Percentiles rank a stretch among this genome's conserved stretches.
phyloP scores from a whole-genome alignment of 2,888 invertebrate genomes.

The Pseudococcus viburni region DNA sequence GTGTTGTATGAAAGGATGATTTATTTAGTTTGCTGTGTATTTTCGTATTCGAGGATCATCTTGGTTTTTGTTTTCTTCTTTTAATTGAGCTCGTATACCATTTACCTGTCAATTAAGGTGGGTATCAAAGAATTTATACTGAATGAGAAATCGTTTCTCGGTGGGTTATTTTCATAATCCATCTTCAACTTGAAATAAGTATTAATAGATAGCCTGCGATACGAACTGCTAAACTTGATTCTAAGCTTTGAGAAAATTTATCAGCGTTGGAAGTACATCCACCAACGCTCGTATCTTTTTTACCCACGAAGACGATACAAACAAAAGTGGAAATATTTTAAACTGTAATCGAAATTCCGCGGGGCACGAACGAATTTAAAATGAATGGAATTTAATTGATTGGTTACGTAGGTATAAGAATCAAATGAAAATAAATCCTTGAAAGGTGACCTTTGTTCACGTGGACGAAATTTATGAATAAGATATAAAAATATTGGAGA shows the following conservation, averaged over 20 bases:
- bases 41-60: not conserved
- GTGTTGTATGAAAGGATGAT: not conserved
- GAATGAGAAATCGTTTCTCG: not conserved
- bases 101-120: not conserved
- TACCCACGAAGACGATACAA: not conserved
- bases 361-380: not conserved
- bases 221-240: not conserved
- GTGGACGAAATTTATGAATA: not conserved
- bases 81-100: too few species aligned
- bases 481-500: too few species aligned
- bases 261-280: constrained; percentile 1
- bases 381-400: constrained; percentile 45
- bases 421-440: not conserved
- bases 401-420: constrained; percentile 6
- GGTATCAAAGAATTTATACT: not conserved
- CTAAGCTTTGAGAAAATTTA: not conserved
- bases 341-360: not conserved
- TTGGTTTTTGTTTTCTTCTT: not conserved
- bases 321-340: not conserved
- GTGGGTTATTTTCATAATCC: not conserved
- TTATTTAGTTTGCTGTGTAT: not conserved
- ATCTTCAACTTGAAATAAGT: not conserved
- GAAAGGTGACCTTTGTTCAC: not conserved
- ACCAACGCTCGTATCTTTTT: not conserved
- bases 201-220: not conserved